phyloP scores from a whole-genome alignment of 2,888 invertebrate genomes.

The Xiphydria camelus region DNA sequence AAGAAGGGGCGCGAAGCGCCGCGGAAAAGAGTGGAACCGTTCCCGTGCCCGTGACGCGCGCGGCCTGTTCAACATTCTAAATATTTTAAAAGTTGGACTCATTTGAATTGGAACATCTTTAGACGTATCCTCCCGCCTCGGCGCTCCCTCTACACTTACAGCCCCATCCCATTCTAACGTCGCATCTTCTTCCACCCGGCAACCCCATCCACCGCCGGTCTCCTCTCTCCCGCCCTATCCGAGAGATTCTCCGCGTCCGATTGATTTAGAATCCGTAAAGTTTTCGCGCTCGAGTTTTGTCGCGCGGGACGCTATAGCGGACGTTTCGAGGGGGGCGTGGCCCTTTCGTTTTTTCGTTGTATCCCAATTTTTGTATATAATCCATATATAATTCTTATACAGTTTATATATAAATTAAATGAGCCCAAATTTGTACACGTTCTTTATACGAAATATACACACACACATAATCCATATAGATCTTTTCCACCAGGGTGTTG shows the following conservation, averaged over 20 bases:
- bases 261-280: constrained; percentile 41
- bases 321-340: too few species aligned
- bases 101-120: constrained; percentile 46
- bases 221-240: background rate
- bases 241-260: constrained; percentile 31
- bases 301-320: constrained; percentile 15
- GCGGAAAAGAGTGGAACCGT: too few species aligned
- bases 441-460: too few species aligned
- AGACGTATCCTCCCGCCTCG: constrained; percentile 18
- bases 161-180: background rate
- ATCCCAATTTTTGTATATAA: too few species aligned
- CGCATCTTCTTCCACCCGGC: background rate
- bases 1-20: background rate
- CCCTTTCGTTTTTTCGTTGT: too few species aligned
- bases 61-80: constrained; percentile 33
- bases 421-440: too few species aligned
- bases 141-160: constrained; percentile 31
- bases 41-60: too few species aligned
- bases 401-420: too few species aligned
- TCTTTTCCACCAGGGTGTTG: too few species aligned
- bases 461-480: too few species aligned
- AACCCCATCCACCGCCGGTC: background rate
- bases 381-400: too few species aligned
- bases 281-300: constrained; percentile 25
- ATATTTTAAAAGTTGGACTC: constrained; percentile 44